Conservation (phyloP, 2,888 invertebrate genomes). For the Lathronympha strigana region DNA sequence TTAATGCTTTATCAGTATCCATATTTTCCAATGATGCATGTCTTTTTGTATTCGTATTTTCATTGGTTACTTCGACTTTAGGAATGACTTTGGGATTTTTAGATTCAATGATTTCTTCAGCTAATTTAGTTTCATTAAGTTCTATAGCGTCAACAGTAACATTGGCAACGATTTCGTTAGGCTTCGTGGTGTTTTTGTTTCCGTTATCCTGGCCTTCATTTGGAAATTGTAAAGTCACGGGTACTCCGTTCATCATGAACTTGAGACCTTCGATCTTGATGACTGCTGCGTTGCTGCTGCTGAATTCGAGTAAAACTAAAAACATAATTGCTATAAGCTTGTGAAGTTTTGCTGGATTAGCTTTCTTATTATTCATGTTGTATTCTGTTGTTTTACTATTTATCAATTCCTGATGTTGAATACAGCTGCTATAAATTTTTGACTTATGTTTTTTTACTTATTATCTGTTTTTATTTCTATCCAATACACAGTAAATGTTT, state of each 20-base stretch:
- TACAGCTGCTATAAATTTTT: not conserved
- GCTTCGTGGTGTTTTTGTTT: not conserved
- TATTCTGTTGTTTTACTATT: not conserved
- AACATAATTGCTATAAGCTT: constrained; percentile 8
- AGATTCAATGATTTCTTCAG: too few relatives aligned
- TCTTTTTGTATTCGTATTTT: not conserved
- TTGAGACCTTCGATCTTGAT: constrained; percentile 22
- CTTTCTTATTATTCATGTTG: not conserved
- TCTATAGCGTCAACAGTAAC: not conserved
- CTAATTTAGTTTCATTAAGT: not conserved
- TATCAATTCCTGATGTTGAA: too few relatives aligned
- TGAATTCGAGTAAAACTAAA: not conserved
- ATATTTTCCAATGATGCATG: not conserved
- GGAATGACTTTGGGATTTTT: not conserved
- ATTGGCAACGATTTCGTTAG: not conserved
- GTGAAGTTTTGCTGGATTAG: not conserved
- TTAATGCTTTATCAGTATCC: not conserved
- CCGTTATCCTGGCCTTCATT: not conserved
- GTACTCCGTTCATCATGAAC: constrained; percentile 24
- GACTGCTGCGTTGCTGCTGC: constrained; percentile 13
- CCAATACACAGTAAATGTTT: not conserved
- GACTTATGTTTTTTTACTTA: not conserved
- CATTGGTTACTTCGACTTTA: not conserved
- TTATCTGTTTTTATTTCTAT: not conserved
- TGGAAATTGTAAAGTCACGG: constrained; percentile 17